These are phyloP conservation scores for Ochotona princeps DNA, from an alignment of 2,113 vertebrate genomes.

Conservation along the genomic window DNA sequence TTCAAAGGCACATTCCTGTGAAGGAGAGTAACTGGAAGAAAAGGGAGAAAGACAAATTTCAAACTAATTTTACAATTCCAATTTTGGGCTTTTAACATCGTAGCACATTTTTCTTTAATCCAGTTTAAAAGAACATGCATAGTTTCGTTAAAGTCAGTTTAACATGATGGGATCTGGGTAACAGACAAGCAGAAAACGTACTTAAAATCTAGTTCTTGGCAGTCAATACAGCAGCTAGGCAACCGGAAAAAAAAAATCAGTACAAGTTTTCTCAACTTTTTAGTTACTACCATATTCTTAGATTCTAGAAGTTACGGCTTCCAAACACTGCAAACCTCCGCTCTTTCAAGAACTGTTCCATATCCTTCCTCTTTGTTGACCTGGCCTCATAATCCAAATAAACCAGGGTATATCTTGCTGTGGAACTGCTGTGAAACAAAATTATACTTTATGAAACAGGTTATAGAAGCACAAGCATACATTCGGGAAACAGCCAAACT, in stretches of 20 bases:
- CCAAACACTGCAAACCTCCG: neutral
- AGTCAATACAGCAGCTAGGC: conserved; percentile 61
- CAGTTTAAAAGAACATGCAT: neutral
- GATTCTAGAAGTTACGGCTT: conserved; percentile 29
- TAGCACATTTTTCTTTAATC: neutral
- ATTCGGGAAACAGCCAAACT: conserved; percentile 7
- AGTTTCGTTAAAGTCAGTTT: conserved; percentile 14
- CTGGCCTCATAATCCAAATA: conserved; percentile 34
- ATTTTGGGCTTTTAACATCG: neutral
- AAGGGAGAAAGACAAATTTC: neutral
- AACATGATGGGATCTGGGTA: neutral
- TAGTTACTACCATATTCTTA: conserved; percentile 2
- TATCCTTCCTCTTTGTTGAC: neutral
- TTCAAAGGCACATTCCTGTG: conserved; percentile 12
- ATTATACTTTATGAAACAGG: neutral
- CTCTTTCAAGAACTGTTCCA: neutral
- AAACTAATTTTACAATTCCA: neutral
- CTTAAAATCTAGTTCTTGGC: conserved; percentile 58
- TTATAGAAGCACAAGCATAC: neutral
- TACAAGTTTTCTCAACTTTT: conserved; percentile 59
- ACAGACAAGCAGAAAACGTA: neutral
- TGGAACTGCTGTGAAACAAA: neutral
- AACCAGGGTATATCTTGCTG: neutral
- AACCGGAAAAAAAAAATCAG: conserved; percentile 11
- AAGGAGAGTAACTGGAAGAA: neutral